Base-by-base conservation (phyloP, 1,140 invertebrate species). In the Lanistes nyassanus region DNA sequence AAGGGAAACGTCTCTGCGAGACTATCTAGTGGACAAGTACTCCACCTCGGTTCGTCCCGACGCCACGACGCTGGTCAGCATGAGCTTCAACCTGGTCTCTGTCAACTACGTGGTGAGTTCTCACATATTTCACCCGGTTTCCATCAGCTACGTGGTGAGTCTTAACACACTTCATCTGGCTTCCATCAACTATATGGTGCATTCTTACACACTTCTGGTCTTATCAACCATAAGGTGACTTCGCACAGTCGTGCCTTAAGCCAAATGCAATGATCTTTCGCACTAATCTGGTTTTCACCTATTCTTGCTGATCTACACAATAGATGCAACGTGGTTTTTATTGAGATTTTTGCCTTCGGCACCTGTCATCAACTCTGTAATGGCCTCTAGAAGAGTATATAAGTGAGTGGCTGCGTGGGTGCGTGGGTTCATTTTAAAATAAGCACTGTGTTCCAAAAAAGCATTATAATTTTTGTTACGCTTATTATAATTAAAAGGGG, bases 21-120 rank as follows among this genome's bases (percentile, higher is more conserved):
- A 4, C 0, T 26, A 2, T 13, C 37, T 72, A 34, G 21, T 39
- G 9, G 29, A 58, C 37, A 60, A 16, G 42, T 53, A 34, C n/a
- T 42, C 56, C 5, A 11, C 26, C 21, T 37, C 51, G 4, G 67
- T 76, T 29, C 21, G 69, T 4, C 39, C 68, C 36, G 37, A 21
- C 2, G n/a, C 21, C 19, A 47, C 53, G 37, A 65, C 51, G 29
- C 0, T 60, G 31, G 36, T 72, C 2, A n/a, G 60, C 6, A 34
- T 72, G 21, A 60, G 55, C 70, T 72, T 72, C 36, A 72, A 60
- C 37, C 70, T 72, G 13, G 26, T 60, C 31, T 42, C 70, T 21
- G 60, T 72, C 70, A 72, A 72, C 70, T 56, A 5, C 29, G 70
- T 72, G 37, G 70, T 72, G 29, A 42, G 65, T 67, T n/a, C 36